Base-by-base conservation (phyloP, 2,797 vertebrate genomes). In the Chrosomus eos region DNA sequence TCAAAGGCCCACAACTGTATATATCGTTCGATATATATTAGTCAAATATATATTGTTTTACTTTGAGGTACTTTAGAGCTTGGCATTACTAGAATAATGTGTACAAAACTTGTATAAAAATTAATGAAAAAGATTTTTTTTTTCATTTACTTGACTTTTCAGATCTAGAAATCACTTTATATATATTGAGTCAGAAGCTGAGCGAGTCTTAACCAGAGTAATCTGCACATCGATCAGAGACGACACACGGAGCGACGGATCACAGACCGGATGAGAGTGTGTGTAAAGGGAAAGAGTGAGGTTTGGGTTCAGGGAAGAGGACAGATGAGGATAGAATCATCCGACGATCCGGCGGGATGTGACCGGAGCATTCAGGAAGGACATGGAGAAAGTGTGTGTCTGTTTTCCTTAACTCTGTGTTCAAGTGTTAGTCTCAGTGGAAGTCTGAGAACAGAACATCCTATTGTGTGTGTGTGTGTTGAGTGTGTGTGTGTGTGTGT, bases 301-400 rank as follows among this genome's bases (percentile, higher is more conserved):
- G 72, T 60, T 76, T 60, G 74, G 53, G 51, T 76, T 76, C 74
- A 76, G 53, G 45, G 58, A 67, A 33, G 48, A 74, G 72, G 72
- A 36, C 60, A 67, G 60, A 83, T 7, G 70, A 51, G 71, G 31
- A 75, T 33, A 76, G 55, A 53, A 19, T 83, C 58, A 36, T 45
- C 31, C 1, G 13, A 76, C 60, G 26, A 66, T 68, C 73, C 1
- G 7, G 11, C 38, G 48, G 82, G 74, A 84, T 70, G 51, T 70
- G 26, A 60, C 26, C 40, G 18, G 43, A 10, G 3, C 53, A 23
- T 51, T 18, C 53, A 72, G 67, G 75, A 62, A 48, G 28, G 33
- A 58, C 66, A 33, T 55, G 45, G 48, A n/a, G 28, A 48, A 40
- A 36, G n/a, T 72, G 13, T 73, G 66, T 86, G 45, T 75, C n/a